phyloP scores from a whole-genome alignment of 1,140 invertebrate genomes.

The Calosoma granatense region DNA sequence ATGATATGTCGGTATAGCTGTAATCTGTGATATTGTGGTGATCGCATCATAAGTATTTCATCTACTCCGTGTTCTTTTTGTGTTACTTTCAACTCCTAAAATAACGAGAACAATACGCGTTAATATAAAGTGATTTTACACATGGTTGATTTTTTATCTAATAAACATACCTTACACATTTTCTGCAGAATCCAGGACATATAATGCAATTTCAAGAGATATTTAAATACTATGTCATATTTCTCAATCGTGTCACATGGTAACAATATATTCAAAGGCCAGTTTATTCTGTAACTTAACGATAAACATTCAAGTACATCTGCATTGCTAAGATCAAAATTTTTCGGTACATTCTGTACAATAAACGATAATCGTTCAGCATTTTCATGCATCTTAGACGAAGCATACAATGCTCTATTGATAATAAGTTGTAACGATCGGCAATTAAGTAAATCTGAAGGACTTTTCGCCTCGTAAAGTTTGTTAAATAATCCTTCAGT shows the following conservation, averaged over 20 bases:
- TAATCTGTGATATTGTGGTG: slow-evolving; percentile 47
- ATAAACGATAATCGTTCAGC: slow-evolving; percentile 47
- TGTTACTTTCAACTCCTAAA: slow-evolving; percentile 40
- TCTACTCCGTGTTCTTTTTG: slow-evolving; percentile 36
- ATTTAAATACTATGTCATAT: slow-evolving; percentile 63
- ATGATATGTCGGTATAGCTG: slow-evolving; percentile 60
- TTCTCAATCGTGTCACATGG: slow-evolving; percentile 53
- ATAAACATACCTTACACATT: slow-evolving; percentile 43
- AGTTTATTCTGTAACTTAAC: slow-evolving; percentile 56
- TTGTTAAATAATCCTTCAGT: slow-evolving; percentile 53
- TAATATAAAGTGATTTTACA: slow-evolving; percentile 1
- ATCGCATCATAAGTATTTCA: slow-evolving; percentile 34
- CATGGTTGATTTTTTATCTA: neutral
- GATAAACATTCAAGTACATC: slow-evolving; percentile 53
- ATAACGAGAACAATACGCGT: slow-evolving; percentile 11
- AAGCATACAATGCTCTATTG: slow-evolving; percentile 41
- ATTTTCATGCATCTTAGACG: slow-evolving; percentile 41
- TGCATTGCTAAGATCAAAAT: slow-evolving; percentile 48
- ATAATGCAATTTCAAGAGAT: slow-evolving; percentile 61
- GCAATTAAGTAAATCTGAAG: slow-evolving; percentile 56
- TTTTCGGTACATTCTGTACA: slow-evolving; percentile 42
- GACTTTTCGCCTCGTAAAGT: slow-evolving; percentile 47
- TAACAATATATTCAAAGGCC: slow-evolving; percentile 68
- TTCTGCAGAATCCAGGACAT: slow-evolving; percentile 60
- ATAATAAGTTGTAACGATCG: slow-evolving; percentile 54